A percentile compares a stretch with the other conserved stretches of the same genome.
Conservation (phyloP, 2,888 invertebrate genomes). For the Oligia latruncula region DNA sequence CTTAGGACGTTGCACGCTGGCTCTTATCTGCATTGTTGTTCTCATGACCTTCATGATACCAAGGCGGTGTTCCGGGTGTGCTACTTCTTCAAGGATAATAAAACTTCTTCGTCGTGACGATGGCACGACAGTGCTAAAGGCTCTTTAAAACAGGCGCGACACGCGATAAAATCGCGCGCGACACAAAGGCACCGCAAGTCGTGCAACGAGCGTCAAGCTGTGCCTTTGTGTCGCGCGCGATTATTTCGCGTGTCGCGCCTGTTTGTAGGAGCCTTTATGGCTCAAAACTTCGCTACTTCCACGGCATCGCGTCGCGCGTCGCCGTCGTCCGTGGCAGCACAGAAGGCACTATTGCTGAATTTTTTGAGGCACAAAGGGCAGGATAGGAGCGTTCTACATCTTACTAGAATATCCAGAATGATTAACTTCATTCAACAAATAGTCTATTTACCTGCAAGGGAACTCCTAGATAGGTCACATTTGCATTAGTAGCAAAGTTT, state of each 20-base stretch:
- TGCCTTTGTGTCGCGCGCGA: no score
- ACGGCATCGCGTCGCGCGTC: neutral
- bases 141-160: no score
- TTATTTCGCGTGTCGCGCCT: no score
- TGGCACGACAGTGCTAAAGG: neutral
- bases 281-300: neutral
- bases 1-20: neutral
- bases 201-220: no score
- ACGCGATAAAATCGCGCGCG: no score
- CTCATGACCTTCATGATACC: slow-evolving; percentile 19
- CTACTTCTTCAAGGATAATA: slow-evolving; percentile 6
- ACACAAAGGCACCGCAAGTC: no score
- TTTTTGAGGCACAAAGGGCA: neutral
- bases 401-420: neutral
- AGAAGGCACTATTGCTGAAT: neutral
- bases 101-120: neutral
- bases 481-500: no score
- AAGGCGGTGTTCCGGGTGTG: slow-evolving; percentile 4
- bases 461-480: neutral
- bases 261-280: no score
- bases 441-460: neutral
- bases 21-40: slow-evolving; percentile 14
- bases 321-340: neutral
- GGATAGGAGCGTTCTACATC: neutral
- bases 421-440: neutral